A percentile compares a stretch with the other conserved stretches of the same genome.
Evolutionary conservation across 2,888 invertebrate genomes (phyloP).

Genomic region (Caenorhabditis uteleia): DNA sequence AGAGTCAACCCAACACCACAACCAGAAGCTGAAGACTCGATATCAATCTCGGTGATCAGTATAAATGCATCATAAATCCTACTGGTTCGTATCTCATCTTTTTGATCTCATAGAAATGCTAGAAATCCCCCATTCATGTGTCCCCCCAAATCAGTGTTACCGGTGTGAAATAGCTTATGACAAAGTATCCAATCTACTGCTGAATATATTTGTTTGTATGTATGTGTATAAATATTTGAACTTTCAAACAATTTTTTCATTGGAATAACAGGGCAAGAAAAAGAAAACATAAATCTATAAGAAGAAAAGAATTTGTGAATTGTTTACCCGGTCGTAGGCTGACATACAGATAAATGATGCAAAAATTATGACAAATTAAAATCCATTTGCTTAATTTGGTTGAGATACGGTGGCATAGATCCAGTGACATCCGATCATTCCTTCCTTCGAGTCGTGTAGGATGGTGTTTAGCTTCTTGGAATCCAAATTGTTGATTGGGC

Average conservation of each 20-base stretch:
- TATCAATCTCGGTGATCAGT: not conserved
- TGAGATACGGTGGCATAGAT: slow-evolving; percentile 66
- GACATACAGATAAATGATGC: slow-evolving; percentile 41
- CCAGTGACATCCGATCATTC: slow-evolving; percentile 69
- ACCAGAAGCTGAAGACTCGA: slow-evolving; percentile 3
- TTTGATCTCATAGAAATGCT: not conserved
- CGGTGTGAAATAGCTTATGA: too few species aligned
- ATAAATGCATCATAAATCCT: slow-evolving; percentile 5
- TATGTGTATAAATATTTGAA: not conserved
- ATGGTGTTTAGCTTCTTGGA: slow-evolving; percentile 64
- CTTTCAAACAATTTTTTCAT: slow-evolving; percentile 9
- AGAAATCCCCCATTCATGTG: not conserved
- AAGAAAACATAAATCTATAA: slow-evolving; percentile 2
- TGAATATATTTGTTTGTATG: too few species aligned
- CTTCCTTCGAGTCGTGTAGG: slow-evolving; percentile 63
- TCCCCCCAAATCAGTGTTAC: too few species aligned
- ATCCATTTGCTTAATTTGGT: slow-evolving; percentile 27
- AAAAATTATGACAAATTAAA: slow-evolving; percentile 13
- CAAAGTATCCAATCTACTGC: too few species aligned
- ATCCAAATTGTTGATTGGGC: slow-evolving; percentile 66
- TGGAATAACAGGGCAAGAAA: not conserved
- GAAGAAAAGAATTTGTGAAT: not conserved
- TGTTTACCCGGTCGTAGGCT: slow-evolving; percentile 41
- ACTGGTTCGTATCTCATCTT: not conserved
- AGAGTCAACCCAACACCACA: slow-evolving; percentile 27